Conservation (phyloP, 2,888 invertebrate species). For the Callosobruchus maculatus region DNA sequence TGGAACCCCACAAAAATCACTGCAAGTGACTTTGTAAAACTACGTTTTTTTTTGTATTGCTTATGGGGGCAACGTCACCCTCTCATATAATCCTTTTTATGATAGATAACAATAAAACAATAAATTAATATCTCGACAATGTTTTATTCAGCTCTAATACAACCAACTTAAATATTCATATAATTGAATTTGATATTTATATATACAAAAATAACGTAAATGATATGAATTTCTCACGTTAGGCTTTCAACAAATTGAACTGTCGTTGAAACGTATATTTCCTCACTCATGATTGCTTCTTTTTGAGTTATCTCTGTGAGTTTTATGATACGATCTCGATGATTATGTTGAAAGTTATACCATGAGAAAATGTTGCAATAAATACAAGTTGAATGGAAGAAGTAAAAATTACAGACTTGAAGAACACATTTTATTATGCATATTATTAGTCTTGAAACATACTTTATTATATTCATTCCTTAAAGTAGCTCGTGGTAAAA, state of each 20-base stretch:
- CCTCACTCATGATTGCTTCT: too few relatives aligned
- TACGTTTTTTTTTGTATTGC: too few relatives aligned
- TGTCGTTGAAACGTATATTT: too few relatives aligned
- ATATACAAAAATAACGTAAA: not conserved
- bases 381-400: not conserved
- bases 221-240: not conserved
- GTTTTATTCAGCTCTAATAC: not conserved
- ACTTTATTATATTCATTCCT: slow-evolving; percentile 7
- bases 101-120: too few relatives aligned
- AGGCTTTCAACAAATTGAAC: not conserved
- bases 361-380: not conserved
- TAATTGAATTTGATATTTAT: not conserved
- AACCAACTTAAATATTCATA: not conserved
- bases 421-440: not conserved
- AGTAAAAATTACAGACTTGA: not conserved
- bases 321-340: too few relatives aligned
- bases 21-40: too few relatives aligned
- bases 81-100: too few relatives aligned
- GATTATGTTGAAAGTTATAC: not conserved
- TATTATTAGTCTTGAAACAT: slow-evolving; percentile 21
- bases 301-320: too few relatives aligned
- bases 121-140: too few relatives aligned
- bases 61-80: too few relatives aligned
- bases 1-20: too few relatives aligned
- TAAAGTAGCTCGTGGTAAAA: slow-evolving; percentile 8